Percentiles rank a stretch among this genome's conserved stretches.
Conservation (phyloP, 2,888 invertebrate genomes). For the Bugulina stolonifera region DNA sequence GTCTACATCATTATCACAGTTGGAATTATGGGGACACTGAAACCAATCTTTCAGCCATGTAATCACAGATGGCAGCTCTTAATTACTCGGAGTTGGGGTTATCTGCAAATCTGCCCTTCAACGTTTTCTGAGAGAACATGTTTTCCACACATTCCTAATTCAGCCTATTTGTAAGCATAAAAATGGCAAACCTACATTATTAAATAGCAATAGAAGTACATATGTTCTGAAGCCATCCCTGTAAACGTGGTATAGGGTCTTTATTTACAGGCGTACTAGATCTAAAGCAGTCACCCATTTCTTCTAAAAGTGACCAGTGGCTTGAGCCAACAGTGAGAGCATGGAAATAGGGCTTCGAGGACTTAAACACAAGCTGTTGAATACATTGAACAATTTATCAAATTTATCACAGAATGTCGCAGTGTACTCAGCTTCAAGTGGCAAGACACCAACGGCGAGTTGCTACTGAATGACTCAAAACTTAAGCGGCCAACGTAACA, state of each 20-base stretch:
- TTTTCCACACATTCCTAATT: conserved; percentile 31
- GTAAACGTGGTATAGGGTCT: conserved; percentile 17
- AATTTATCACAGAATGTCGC: conserved; percentile 26
- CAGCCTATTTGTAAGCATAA: conserved; percentile 26
- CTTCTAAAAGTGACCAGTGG: conserved; percentile 11
- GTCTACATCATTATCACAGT: neutral
- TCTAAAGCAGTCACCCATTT: neutral
- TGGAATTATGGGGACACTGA: neutral
- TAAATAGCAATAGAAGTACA: conserved; percentile 7
- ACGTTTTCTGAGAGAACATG: conserved; percentile 20
- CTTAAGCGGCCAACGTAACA: conserved; percentile 27
- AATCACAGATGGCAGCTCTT: conserved; percentile 2
- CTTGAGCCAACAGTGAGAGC: neutral
- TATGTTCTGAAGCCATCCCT: conserved; percentile 28
- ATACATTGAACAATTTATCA: conserved; percentile 28
- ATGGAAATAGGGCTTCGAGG: neutral
- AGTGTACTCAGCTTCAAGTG: conserved; percentile 1
- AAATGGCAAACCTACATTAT: conserved; percentile 22
- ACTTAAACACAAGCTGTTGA: conserved; percentile 16
- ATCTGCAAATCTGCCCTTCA: conserved; percentile 16
- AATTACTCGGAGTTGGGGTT: conserved; percentile 26
- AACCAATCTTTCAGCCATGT: neutral
- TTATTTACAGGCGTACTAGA: neutral
- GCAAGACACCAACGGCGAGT: neutral
- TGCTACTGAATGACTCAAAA: too few species aligned